These are phyloP conservation scores for Meliscaeva auricollis DNA, from an alignment of 2,888 invertebrate genomes.

Conservation along the genomic window DNA sequence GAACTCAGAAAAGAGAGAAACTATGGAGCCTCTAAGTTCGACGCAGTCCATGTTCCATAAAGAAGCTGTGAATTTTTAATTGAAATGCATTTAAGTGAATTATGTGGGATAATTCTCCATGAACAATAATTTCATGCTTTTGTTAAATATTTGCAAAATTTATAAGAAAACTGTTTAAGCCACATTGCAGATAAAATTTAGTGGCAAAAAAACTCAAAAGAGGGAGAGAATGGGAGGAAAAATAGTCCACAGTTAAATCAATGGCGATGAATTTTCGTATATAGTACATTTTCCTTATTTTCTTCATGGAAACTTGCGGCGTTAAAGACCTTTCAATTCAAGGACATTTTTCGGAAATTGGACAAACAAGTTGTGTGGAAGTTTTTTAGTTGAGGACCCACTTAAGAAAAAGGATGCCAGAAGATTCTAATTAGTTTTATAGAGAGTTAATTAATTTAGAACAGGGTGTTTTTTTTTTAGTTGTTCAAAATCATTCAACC, in stretches of 20 bases:
- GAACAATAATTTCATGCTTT: conserved; percentile 50
- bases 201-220: neutral
- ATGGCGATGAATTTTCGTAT: no score
- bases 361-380: neutral
- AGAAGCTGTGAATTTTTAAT: conserved; percentile 68
- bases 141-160: conserved; percentile 62
- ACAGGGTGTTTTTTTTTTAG: no score
- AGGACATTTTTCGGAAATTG: conserved; percentile 6
- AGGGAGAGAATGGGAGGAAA: neutral
- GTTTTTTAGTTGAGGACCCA: neutral
- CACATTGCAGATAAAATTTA: conserved; percentile 5
- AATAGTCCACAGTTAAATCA: neutral
- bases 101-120: conserved; percentile 37
- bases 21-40: neutral
- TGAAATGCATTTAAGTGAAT: conserved; percentile 69
- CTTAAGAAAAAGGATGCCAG: neutral
- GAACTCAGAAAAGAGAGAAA: neutral
- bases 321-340: neutral
- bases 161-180: conserved; percentile 52
- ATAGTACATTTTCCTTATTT: neutral
- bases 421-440: neutral
- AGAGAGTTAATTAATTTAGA: no score
- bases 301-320: no score
- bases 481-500: no score
- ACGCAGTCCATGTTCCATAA: conserved; percentile 22